phyloP scores from a whole-genome alignment of 2,113 vertebrate genomes.

The Baryphthengus martii region DNA sequence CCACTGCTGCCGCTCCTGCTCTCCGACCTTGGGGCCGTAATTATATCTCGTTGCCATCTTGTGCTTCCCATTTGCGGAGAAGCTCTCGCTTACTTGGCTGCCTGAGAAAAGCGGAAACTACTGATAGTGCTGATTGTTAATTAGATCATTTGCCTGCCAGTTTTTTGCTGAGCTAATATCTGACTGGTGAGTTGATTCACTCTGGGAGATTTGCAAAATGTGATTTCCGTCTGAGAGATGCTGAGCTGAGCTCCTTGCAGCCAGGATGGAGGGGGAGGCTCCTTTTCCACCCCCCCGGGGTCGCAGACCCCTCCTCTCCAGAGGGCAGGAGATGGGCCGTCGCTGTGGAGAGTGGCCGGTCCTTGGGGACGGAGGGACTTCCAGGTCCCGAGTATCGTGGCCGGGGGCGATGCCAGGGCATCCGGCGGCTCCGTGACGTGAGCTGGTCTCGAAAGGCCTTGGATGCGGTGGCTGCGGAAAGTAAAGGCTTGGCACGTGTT shows the following conservation, averaged over 20 bases:
- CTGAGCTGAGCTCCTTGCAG: conserved; percentile 37
- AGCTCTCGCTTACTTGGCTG: neutral
- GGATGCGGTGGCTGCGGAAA: neutral
- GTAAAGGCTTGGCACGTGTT: conserved; percentile 46
- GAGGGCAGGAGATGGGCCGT: too few relatives aligned
- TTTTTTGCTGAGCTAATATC: conserved; percentile 62
- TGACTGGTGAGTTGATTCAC: conserved; percentile 42
- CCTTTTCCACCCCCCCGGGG: neutral
- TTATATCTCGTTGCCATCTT: neutral
- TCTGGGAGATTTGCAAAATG: conserved; percentile 25
- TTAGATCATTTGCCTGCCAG: conserved; percentile 60
- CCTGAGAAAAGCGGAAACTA: neutral
- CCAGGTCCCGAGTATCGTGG: accelerated
- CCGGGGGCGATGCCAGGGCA: neutral
- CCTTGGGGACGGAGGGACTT: neutral
- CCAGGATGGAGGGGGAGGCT: neutral
- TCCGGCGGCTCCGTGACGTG: neutral
- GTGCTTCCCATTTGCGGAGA: neutral
- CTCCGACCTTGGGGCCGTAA: neutral
- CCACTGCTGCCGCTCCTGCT: accelerated
- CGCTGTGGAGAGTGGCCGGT: accelerated
- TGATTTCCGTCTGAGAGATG: conserved; percentile 9
- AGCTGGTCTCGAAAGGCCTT: neutral
- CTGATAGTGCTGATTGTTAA: conserved; percentile 58
- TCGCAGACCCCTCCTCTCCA: neutral